Evolutionary conservation across 64 coral and sea anemone genomes (phyloP).

Genomic region (Montipora capricornis): DNA sequence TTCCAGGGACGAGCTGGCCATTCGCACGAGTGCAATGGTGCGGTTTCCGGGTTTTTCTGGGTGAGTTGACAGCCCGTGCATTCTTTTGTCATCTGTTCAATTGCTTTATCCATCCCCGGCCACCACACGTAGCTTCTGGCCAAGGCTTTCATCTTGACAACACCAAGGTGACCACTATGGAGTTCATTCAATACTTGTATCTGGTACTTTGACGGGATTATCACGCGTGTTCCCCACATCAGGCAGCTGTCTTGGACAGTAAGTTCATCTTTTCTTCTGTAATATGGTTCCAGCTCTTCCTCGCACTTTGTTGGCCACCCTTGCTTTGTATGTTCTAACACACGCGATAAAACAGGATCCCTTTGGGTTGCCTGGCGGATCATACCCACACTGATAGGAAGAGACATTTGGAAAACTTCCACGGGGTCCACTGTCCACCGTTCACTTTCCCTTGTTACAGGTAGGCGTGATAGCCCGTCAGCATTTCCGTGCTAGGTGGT

Average conservation of each 20-base stretch:
- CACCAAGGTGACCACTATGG: constrained; percentile 24
- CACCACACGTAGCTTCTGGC: constrained; percentile 63
- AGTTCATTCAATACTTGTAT: not conserved
- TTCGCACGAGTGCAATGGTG: constrained; percentile 28
- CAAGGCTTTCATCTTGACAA: constrained; percentile 49
- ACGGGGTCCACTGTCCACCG: constrained; percentile 5
- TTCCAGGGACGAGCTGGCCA: constrained; percentile 12
- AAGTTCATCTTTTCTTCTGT: constrained; percentile 14
- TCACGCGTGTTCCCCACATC: constrained; percentile 1
- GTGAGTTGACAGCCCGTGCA: constrained; percentile 40
- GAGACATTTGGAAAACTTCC: constrained; percentile 41
- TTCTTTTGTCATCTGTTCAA: not conserved
- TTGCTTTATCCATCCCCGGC: constrained; percentile 13
- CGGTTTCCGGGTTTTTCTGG: constrained; percentile 15
- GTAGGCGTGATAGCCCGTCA: constrained; percentile 48
- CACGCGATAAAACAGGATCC: constrained; percentile 17
- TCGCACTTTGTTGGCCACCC: constrained; percentile 1
- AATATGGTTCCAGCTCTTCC: constrained; percentile 18
- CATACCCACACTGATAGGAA: constrained; percentile 28
- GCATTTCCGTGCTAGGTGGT: constrained; percentile 31
- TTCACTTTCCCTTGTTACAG: not conserved
- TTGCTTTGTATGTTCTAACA: not conserved
- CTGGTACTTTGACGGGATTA: not conserved
- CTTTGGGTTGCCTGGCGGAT: not conserved
- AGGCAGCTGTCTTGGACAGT: constrained; percentile 31